Evolutionary conservation across 2,888 invertebrate genomes (phyloP).

Genomic region (Physocephala rufipes): DNA sequence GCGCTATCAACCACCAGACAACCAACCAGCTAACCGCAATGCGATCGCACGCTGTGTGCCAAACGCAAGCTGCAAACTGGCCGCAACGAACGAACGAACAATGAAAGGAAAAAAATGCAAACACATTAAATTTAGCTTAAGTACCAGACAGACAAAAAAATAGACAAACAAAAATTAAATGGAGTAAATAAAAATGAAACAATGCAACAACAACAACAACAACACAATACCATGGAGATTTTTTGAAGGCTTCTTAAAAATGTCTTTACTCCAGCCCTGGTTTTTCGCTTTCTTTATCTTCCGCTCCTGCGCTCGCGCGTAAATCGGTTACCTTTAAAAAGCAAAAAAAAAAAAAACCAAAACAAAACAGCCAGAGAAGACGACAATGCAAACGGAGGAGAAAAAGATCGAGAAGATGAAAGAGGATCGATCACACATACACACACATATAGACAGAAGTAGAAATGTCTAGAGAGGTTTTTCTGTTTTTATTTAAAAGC

Average conservation of each 20-base stretch:
- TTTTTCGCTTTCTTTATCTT: constrained; percentile 38
- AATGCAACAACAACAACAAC: neutral
- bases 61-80: neutral
- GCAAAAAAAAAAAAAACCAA: no score
- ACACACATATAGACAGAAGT: no score
- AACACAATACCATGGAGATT: no score
- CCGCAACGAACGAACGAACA: constrained; percentile 5
- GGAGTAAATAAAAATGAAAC: no score
- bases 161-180: no score
- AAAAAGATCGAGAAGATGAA: no score
- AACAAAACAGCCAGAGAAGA: no score
- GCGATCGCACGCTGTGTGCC: constrained; percentile 28
- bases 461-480: constrained; percentile 12
- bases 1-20: neutral
- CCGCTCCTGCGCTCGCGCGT: constrained; percentile 12
- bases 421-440: no score
- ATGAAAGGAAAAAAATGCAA: constrained; percentile 21
- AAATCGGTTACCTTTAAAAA: no score
- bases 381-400: no score
- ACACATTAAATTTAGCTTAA: constrained; percentile 24
- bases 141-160: constrained; percentile 5
- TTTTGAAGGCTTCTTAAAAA: neutral
- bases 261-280: neutral
- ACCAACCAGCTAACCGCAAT: neutral
- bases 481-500: constrained; percentile 31